These are phyloP conservation scores for Lepilemur septentrionalis DNA, from an alignment of 2,797 vertebrate genomes.

Conservation along the genomic window DNA sequence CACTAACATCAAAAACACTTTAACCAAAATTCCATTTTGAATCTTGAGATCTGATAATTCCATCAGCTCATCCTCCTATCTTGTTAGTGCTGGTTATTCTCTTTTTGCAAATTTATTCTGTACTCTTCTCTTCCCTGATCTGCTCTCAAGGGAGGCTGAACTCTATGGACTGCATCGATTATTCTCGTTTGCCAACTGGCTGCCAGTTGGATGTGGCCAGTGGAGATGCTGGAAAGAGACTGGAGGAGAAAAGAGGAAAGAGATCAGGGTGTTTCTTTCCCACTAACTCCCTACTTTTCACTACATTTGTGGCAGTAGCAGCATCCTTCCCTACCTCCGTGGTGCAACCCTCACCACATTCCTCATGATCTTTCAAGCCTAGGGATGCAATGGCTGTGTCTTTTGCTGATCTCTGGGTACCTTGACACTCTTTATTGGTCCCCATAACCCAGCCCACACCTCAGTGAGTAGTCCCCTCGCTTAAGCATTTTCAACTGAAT, in stretches of 20 bases:
- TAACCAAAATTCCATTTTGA: not conserved
- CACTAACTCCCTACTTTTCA: not conserved
- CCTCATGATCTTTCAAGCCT: not conserved
- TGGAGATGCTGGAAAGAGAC: not conserved
- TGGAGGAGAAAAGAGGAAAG: not conserved
- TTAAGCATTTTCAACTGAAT: not conserved
- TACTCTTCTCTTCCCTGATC: not conserved
- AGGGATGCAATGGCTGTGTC: not conserved
- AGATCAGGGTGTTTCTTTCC: not conserved
- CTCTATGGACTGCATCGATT: not conserved
- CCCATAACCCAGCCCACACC: not conserved
- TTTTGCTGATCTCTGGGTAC: not conserved
- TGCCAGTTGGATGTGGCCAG: not conserved
- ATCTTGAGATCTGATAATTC: not conserved
- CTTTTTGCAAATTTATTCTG: not conserved
- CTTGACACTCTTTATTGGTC: not conserved
- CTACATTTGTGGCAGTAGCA: not conserved
- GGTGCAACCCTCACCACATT: not conserved
- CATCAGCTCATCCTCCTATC: not conserved
- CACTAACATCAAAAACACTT: not conserved
- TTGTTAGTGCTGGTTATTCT: not conserved
- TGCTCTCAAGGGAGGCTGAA: not conserved
- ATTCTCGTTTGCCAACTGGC: not conserved
- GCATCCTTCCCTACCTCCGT: not conserved
- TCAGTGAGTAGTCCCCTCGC: not conserved